Evolutionary conservation across 1,140 invertebrate genomes (phyloP).

Genomic region (Drosophila saltans): DNA sequence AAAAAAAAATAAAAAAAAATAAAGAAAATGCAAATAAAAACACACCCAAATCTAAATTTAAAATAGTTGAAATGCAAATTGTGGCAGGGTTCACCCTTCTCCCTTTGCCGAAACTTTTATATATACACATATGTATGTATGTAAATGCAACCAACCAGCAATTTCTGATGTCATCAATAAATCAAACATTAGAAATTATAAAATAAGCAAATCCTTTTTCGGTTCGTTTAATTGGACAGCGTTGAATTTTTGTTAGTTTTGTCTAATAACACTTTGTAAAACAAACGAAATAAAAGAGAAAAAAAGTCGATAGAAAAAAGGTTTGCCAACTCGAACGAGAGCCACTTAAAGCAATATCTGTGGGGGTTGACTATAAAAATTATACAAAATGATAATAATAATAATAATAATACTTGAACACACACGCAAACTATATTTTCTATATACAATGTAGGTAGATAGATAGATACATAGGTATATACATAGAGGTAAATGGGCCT

Average conservation of each 20-base stretch:
- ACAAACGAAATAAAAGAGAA: neutral
- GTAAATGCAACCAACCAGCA: conserved; percentile 30
- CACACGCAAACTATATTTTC: conserved; percentile 45
- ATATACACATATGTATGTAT: conserved; percentile 5
- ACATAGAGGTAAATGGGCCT: neutral
- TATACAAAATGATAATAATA: conserved; percentile 50
- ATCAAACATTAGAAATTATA: conserved; percentile 20
- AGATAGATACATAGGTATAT: neutral
- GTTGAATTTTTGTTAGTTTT: neutral
- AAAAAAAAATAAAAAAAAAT: neutral
- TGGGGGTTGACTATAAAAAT: conserved; percentile 53
- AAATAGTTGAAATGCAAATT: conserved; percentile 60
- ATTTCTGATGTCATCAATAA: conserved; percentile 29
- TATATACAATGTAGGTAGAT: neutral
- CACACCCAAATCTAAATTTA: conserved; percentile 63
- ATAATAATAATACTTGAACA: conserved; percentile 61
- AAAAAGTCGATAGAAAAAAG: conserved; percentile 1
- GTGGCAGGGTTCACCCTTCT: conserved; percentile 17
- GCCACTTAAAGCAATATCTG: conserved; percentile 41
- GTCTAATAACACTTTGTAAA: neutral
- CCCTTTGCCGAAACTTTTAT: conserved; percentile 30
- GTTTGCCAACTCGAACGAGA: conserved; percentile 19
- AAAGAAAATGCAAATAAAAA: conserved; percentile 8
- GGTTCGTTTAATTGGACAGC: conserved; percentile 27
- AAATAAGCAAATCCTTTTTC: conserved; percentile 30